Base-by-base conservation (phyloP, 2,888 invertebrate species). In the Eupelmus urozonus region DNA sequence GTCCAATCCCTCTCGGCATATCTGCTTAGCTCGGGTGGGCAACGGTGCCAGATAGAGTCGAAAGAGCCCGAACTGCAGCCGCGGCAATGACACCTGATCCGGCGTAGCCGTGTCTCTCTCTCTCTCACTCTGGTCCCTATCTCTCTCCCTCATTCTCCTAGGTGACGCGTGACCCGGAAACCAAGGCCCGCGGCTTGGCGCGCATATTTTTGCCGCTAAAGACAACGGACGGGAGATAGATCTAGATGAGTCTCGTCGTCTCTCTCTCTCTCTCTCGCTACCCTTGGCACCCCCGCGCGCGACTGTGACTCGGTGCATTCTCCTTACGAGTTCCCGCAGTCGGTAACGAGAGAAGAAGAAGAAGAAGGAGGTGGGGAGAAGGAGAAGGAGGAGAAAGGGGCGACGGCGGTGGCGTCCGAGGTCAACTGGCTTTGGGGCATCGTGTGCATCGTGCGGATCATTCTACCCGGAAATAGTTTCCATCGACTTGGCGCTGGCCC, bases 371-470 rank as follows among this genome's bases (percentile, higher is more conserved):
- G 59, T 63, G 74, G 77, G 53, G 79, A 76, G 49, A 53, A 16
- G n/a, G 40, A 13, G 81, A 66, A 80, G 60, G 20, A 20, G 82
- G 69, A 80, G 83, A 83, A 84, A 84, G 82, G 86, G 87, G 86
- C 84, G 85, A 86, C 86, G 85, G 76, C 82, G 82, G 76, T 82
- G 82, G 78, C 83, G 85, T 84, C n/a, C 79, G 87, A 87, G 88
- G 89, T 89, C 88, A 89, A 87, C 83, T 87, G 83, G 88, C 89
- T 89, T 87, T 88, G 85, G 88, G 89, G 89, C 89, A 89, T 89
- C 89, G 85, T 87, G 86, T 86, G 82, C 83, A 83, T 85, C 86
- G 88, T 88, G 88, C 84, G 84, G 80, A 80, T 78, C 78, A 69
- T 84, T 87, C 86, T 83, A 88, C 88, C 87, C 87, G 88, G 87